phyloP scores from a whole-genome alignment of 2,888 invertebrate genomes.

The Callyntrura sp. region DNA sequence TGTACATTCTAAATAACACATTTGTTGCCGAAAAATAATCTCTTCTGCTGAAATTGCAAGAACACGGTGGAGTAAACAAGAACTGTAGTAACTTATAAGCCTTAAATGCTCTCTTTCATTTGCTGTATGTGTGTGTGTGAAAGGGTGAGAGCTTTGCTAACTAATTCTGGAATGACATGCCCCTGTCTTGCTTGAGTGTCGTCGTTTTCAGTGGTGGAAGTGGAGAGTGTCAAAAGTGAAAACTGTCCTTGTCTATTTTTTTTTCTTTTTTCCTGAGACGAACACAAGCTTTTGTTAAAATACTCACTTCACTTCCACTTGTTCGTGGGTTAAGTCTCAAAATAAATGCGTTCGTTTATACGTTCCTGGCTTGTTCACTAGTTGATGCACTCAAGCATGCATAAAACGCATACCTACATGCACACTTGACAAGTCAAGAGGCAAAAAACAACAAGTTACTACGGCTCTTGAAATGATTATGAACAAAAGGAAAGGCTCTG shows the following conservation, averaged over 20 bases:
- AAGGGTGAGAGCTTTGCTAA: not conserved
- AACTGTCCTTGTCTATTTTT: conserved; percentile 10
- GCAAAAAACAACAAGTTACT: conserved; percentile 51
- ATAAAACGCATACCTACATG: conserved; percentile 9
- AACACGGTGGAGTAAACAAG: not conserved
- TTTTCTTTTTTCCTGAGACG: not conserved
- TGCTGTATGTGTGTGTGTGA: not conserved
- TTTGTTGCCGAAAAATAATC: not conserved
- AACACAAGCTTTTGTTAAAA: conserved; percentile 9
- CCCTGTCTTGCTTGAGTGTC: conserved; percentile 9
- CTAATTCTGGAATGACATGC: conserved; percentile 30
- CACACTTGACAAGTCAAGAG: conserved; percentile 61
- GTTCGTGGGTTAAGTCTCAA: not conserved
- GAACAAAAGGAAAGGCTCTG: conserved; percentile 7
- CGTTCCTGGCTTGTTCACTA: not conserved
- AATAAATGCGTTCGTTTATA: not conserved
- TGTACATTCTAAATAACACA: not conserved
- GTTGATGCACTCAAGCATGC: conserved; percentile 17
- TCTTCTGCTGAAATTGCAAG: not conserved
- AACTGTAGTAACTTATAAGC: not conserved
- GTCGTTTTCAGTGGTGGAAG: not conserved
- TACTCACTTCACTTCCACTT: not conserved
- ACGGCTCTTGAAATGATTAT: conserved; percentile 17
- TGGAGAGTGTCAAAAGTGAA: conserved; percentile 42
- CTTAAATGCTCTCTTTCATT: not conserved